Percentiles rank a stretch among this genome's conserved stretches.
phyloP scores from a whole-genome alignment of 2,888 invertebrate species.

The Craniophora ligustri region DNA sequence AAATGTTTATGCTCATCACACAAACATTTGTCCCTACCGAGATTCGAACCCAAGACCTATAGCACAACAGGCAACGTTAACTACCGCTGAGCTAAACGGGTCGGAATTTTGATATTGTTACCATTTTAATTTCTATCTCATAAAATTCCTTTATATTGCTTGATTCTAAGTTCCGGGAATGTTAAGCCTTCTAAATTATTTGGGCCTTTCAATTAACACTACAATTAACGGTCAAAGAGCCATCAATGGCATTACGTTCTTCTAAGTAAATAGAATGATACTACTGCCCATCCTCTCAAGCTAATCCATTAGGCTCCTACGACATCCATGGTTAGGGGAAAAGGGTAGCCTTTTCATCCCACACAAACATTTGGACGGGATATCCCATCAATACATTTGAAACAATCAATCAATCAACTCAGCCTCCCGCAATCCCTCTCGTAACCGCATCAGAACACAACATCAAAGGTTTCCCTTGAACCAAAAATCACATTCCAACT shows the following conservation, averaged over 20 bases:
- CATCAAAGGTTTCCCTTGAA: slow-evolving; percentile 32
- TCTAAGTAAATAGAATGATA: no score
- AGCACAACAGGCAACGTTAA: no score
- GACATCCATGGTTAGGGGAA: neutral
- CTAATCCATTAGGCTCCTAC: neutral
- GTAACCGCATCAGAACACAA: slow-evolving; percentile 15
- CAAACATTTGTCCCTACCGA: no score
- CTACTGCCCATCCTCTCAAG: neutral
- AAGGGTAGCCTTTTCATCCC: neutral
- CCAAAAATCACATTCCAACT: slow-evolving; percentile 39
- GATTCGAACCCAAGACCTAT: no score
- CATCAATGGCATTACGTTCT: no score
- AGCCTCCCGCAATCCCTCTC: slow-evolving; percentile 16
- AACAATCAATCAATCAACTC: slow-evolving; percentile 39
- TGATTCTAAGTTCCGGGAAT: no score
- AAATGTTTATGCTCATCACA: no score
- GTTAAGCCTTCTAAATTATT: neutral
- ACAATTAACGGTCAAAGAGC: neutral
- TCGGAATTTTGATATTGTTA: no score
- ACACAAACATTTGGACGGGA: neutral
- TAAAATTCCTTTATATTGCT: no score
- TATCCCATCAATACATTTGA: slow-evolving; percentile 21
- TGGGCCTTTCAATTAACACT: neutral
- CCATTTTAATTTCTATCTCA: no score
- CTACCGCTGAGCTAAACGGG: no score